These are phyloP conservation scores for Dasyprocta punctata DNA, from an alignment of 2,113 vertebrate genomes.

Conservation along the genomic window DNA sequence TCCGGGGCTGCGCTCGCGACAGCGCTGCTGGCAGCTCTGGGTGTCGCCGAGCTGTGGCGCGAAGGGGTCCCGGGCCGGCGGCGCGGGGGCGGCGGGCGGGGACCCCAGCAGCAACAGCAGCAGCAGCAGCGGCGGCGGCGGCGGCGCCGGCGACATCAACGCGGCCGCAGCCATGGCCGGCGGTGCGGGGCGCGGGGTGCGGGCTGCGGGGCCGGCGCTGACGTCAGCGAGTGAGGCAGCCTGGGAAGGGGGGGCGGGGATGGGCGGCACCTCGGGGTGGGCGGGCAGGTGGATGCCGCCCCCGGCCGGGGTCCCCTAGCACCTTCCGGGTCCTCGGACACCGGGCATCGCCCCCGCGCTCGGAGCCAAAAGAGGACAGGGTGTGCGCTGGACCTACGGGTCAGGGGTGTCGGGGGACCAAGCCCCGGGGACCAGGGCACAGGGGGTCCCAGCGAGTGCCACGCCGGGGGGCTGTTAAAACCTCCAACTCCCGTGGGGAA, in stretches of 20 bases:
- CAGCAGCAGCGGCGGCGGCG: background rate
- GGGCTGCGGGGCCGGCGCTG: constrained; percentile 65
- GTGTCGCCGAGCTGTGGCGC: constrained; percentile 92
- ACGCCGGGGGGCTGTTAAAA: background rate
- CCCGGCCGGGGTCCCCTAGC: background rate
- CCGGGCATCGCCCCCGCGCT: background rate
- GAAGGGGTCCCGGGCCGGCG: constrained; percentile 87
- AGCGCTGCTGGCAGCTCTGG: constrained; percentile 92
- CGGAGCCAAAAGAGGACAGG: background rate
- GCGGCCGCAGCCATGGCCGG: constrained; percentile 63
- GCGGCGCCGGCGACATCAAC: background rate
- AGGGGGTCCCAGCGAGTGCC: too few species aligned
- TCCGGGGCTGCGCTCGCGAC: constrained; percentile 68
- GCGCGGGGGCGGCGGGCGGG: constrained; percentile 62
- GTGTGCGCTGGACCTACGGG: accelerated
- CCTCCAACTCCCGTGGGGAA: background rate
- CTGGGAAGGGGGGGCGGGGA: constrained; percentile 70
- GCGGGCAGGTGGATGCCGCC: constrained; percentile 11
- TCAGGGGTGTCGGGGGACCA: too few species aligned
- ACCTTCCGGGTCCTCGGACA: background rate
- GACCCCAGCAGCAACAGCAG: constrained; percentile 15
- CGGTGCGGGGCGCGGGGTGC: constrained; percentile 9
- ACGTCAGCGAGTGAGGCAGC: constrained; percentile 81
- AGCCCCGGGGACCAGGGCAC: too few species aligned
- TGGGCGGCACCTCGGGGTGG: background rate